Percentiles rank a stretch among this genome's conserved stretches.
phyloP scores from a whole-genome alignment of 2,888 invertebrate species.

The Caenorhabditis uteleia region DNA sequence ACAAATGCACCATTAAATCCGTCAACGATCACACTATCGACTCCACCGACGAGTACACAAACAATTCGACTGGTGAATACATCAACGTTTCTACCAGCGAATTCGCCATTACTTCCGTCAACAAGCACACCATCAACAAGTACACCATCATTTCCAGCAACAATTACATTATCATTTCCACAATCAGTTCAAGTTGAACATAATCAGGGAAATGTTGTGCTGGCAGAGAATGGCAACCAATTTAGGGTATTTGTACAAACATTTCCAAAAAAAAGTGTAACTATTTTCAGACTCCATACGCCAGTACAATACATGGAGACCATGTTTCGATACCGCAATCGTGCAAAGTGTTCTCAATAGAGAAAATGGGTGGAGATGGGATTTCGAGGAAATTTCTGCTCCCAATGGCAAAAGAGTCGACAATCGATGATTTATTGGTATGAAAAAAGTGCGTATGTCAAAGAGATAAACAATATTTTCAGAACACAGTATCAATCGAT shows the following conservation, averaged over 20 bases:
- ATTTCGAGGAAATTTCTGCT: conserved; percentile 1
- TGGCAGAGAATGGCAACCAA: too few relatives aligned
- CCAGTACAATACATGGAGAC: background rate
- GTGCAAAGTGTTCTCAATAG: conserved; percentile 3
- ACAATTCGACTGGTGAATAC: too few relatives aligned
- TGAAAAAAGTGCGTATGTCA: background rate
- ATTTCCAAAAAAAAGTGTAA: background rate
- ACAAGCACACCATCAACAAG: too few relatives aligned
- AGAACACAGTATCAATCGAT: background rate
- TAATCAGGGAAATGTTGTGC: background rate
- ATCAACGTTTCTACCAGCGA: too few relatives aligned
- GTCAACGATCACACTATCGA: too few relatives aligned
- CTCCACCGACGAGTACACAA: too few relatives aligned
- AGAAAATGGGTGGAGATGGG: background rate
- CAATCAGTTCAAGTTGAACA: background rate
- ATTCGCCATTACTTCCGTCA: too few relatives aligned
- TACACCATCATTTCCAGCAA: background rate
- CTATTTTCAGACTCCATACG: background rate
- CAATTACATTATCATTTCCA: background rate
- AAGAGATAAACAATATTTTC: background rate
- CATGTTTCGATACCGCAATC: background rate
- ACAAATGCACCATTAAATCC: too few relatives aligned
- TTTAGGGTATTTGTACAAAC: too few relatives aligned
- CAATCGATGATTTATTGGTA: background rate
- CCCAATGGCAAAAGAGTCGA: conserved; percentile 2